Evolutionary conservation across 2,113 vertebrate species (phyloP).

Genomic region (human): GRCh38 chr16:60212501-60213000

Average conservation of each 20-base stretch:
- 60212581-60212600: not conserved
- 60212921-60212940: not conserved
- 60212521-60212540: not conserved
- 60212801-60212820: not conserved
- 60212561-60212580: not conserved
- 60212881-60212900: not conserved
- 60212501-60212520: not conserved
- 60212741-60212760: not conserved
- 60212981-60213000: not conserved
- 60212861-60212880: not conserved
- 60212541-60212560: not conserved
- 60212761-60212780: not conserved
- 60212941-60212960: not conserved
- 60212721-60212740: too few species aligned
- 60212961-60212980: not conserved
- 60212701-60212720: not conserved
- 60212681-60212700: not conserved
- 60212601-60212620: not conserved
- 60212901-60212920: accelerated
- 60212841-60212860: not conserved
- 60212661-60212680: not conserved
- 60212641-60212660: not conserved
- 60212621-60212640: not conserved
- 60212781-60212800: not conserved
- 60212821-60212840: not conserved